A percentile compares a stretch with the other conserved stretches of the same genome.
phyloP scores from a whole-genome alignment of 2,113 vertebrate species.

The Antechinus flavipes region DNA sequence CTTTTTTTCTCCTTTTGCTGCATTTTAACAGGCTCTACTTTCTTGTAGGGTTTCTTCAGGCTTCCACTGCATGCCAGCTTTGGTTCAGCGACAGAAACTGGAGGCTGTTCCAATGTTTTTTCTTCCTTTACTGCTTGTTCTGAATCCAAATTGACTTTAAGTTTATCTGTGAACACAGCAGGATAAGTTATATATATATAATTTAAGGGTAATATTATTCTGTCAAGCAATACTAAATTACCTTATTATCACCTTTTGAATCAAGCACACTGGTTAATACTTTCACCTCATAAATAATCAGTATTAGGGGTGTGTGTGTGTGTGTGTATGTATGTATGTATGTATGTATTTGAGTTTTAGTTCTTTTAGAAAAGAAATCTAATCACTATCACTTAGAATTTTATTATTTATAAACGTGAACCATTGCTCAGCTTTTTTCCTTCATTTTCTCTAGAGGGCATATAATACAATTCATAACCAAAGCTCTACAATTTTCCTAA shows the following conservation, averaged over 20 bases:
- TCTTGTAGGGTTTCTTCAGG: constrained; percentile 81
- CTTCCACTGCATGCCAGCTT: constrained; percentile 67
- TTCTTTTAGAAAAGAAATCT: neutral
- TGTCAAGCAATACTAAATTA: constrained; percentile 35
- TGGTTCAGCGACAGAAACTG: constrained; percentile 73
- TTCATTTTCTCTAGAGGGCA: neutral
- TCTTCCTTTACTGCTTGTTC: constrained; percentile 84
- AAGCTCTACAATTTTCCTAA: neutral
- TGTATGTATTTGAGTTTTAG: neutral
- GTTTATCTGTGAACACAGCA: constrained; percentile 83
- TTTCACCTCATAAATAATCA: neutral
- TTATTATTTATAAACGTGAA: neutral
- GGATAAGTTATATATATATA: constrained; percentile 52
- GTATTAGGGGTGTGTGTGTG: neutral
- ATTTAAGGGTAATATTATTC: constrained; percentile 46
- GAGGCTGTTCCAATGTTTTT: constrained; percentile 72
- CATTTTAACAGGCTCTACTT: constrained; percentile 75
- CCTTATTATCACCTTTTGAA: neutral
- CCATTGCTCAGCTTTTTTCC: neutral
- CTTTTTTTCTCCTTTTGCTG: constrained; percentile 84
- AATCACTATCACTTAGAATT: neutral
- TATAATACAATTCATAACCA: neutral
- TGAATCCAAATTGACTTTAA: constrained; percentile 80
- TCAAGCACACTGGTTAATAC: neutral
- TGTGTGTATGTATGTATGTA: too few species aligned